Base-by-base conservation (phyloP, 2,113 vertebrate species). In the Sisor rabdophorus region DNA sequence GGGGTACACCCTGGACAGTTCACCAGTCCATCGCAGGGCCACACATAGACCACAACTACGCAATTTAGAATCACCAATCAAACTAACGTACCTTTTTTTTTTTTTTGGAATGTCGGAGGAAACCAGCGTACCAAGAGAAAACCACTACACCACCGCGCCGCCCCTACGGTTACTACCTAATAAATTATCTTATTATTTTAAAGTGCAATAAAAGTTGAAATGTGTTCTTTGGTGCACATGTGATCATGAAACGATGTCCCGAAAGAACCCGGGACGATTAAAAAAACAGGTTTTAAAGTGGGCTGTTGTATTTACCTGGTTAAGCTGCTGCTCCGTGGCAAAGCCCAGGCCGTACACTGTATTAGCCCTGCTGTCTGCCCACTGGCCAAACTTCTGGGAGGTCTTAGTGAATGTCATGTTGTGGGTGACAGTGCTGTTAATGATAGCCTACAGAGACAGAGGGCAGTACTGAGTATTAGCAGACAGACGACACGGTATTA, bases 341-440 rank as follows among this genome's bases (percentile, higher is more conserved):
- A 99, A 99, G 28, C 97, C 97, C 63, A 99, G 85, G 20, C 97
- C 97, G 0, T 98, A 99, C 0, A 99, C 96, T 0, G 96, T 98
- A 91, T 98, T 98, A 77, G 97, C 97, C 0, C 96, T 83, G 84
- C 95, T 98, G 92, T 98, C 97, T 0, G 96, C 97, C 98, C n/a
- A n/a, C n/a, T n/a, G n/a, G n/a, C n/a, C n/a, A n/a, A n/a, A n/a
- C n/a, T n/a, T n/a, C n/a, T n/a, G 97, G 0, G 97, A 98, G 0
- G 97, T 98, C 87, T 97, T 98, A 0, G 97, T 98, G 86, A 98
- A 98, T 26, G 94, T 95, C 97, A 98, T 98, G 90, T 96, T 98
- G 90, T 94, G 95, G 4, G 95, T 97, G 59, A 98, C 89, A 0
- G 94, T 97, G 87, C 97, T 98, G 88, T 99, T 99, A 88, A 99